Conservation (phyloP, 2,113 vertebrate species). For the Dipodomys spectabilis region DNA sequence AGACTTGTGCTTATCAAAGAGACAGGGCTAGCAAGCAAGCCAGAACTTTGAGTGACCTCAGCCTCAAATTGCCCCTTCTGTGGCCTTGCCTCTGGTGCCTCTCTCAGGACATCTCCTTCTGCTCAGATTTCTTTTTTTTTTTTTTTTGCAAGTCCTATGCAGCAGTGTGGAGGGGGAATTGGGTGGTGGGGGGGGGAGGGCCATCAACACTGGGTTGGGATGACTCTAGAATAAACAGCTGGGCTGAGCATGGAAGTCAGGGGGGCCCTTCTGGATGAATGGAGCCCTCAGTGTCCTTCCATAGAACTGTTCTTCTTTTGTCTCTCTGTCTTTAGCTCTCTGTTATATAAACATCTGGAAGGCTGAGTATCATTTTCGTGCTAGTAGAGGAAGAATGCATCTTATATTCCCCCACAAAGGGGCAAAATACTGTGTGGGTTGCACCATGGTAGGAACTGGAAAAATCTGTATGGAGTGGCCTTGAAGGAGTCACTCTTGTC, state of each 20-base stretch:
- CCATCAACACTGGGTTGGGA: neutral
- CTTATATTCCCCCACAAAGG: slow-evolving; percentile 71
- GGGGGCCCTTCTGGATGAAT: slow-evolving; percentile 74
- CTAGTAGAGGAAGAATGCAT: slow-evolving; percentile 74
- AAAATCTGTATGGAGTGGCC: slow-evolving; percentile 45
- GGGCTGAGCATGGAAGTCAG: slow-evolving; percentile 74
- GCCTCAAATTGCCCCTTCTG: slow-evolving; percentile 20
- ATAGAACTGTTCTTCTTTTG: slow-evolving; percentile 76
- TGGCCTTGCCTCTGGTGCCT: neutral
- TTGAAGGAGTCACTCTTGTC: slow-evolving; percentile 28
- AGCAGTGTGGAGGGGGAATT: neutral
- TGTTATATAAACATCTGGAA: slow-evolving; percentile 84
- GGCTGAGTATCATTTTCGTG: slow-evolving; percentile 62
- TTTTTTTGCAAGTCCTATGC: neutral
- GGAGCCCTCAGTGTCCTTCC: slow-evolving; percentile 69
- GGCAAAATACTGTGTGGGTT: slow-evolving; percentile 49
- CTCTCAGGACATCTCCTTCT: slow-evolving; percentile 17
- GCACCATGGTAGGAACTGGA: slow-evolving; percentile 41
- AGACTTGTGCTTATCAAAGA: neutral
- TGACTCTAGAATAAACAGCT: slow-evolving; percentile 68
- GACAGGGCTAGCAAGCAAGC: neutral
- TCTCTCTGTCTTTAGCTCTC: slow-evolving; percentile 81
- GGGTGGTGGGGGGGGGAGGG: too few species aligned
- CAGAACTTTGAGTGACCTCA: neutral
- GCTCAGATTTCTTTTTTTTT: neutral